These are phyloP conservation scores for Mastomys coucha DNA, from an alignment of 2,113 vertebrate genomes.

Conservation along the genomic window DNA sequence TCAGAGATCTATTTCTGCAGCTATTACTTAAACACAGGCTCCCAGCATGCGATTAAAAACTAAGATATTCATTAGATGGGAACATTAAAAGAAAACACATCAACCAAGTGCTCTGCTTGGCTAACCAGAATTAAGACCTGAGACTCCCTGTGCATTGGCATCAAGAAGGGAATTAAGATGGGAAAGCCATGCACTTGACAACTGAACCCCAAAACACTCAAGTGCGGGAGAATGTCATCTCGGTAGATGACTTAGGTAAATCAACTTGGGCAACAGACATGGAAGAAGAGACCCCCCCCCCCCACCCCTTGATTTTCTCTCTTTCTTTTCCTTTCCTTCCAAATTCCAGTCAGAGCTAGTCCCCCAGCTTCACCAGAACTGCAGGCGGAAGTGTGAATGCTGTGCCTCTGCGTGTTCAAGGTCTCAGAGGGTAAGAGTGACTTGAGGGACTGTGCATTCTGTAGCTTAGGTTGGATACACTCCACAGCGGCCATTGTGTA, in stretches of 20 bases:
- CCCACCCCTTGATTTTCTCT: background rate
- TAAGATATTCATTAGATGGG: background rate
- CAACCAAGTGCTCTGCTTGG: background rate
- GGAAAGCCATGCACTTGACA: background rate
- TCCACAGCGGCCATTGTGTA: background rate
- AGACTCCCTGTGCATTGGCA: background rate
- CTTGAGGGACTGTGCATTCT: background rate
- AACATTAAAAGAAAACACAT: conserved; percentile 15
- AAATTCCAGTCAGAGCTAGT: background rate
- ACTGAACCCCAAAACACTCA: background rate
- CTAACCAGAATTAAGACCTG: background rate
- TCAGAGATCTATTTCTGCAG: background rate
- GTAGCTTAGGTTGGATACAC: background rate
- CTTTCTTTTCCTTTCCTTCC: background rate
- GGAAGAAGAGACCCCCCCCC: rapidly evolving
- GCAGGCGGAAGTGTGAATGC: background rate
- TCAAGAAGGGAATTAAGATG: background rate
- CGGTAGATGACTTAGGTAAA: background rate
- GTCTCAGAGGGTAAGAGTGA: background rate
- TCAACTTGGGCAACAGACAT: background rate
- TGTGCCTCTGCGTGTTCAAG: background rate
- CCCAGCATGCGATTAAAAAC: background rate
- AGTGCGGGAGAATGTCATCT: background rate
- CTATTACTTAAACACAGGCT: background rate
- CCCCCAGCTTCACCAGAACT: background rate